A percentile compares a stretch with the other conserved stretches of the same genome.
Evolutionary conservation across 30 jellyfish, hydroid and myxozoan genomes (phyloP).

Genomic region (Turritopsis rubra): DNA sequence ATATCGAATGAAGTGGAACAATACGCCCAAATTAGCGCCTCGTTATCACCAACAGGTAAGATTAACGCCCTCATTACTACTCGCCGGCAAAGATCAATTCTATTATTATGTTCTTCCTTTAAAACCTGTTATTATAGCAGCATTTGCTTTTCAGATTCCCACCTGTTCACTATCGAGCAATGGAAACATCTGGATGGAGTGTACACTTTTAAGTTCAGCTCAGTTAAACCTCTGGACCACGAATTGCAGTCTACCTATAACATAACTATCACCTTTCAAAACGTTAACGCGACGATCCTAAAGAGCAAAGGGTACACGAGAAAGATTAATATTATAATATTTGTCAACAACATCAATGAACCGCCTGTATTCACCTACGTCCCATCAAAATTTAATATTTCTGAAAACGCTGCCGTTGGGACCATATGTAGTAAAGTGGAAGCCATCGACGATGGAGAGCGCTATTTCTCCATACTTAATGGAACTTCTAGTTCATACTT

Average conservation of each 20-base stretch:
- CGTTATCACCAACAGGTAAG: not conserved
- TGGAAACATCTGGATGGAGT: not conserved
- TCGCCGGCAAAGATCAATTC: too few relatives aligned
- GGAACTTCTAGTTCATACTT: constrained; percentile 39
- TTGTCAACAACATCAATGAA: not conserved
- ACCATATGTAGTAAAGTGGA: not conserved
- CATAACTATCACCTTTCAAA: not conserved
- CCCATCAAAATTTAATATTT: not conserved
- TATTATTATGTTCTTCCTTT: too few relatives aligned
- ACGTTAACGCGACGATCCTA: not conserved
- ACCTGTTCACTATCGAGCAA: not conserved
- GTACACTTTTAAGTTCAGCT: not conserved
- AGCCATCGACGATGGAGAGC: not conserved
- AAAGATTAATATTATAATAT: too few relatives aligned
- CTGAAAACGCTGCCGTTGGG: not conserved
- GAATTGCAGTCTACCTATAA: not conserved
- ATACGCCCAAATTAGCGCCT: not conserved
- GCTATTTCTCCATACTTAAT: not conserved
- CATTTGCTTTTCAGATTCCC: not conserved
- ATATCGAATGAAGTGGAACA: not conserved
- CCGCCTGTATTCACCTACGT: not conserved
- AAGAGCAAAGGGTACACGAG: not conserved
- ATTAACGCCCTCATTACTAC: too few relatives aligned
- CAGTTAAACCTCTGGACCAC: not conserved
- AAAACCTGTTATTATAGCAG: not conserved